These are phyloP conservation scores for Hydroisotoma schaefferi DNA, from an alignment of 2,888 invertebrate genomes.

Conservation along the genomic window DNA sequence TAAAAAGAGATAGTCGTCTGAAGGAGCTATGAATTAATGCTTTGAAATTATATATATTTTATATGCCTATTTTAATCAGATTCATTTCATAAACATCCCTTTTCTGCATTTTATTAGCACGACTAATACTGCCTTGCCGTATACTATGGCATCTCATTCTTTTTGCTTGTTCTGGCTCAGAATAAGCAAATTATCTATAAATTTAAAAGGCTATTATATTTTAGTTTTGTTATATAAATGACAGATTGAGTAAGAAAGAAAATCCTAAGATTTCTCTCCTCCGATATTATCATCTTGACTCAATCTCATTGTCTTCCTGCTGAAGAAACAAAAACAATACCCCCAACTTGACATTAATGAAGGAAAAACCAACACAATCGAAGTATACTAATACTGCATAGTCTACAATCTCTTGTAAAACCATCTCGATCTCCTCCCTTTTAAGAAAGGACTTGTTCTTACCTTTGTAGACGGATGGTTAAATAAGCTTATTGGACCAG, in stretches of 20 bases:
- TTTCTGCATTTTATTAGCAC: no score
- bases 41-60: no score
- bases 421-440: background rate
- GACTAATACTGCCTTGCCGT: no score
- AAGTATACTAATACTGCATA: no score
- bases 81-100: no score
- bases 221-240: background rate
- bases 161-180: no score
- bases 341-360: no score
- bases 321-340: background rate
- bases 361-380: background rate
- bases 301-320: conserved; percentile 4
- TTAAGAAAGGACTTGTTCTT: conserved; percentile 7
- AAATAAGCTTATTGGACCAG: conserved; percentile 34
- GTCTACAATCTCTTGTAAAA: background rate
- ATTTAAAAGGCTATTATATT: no score
- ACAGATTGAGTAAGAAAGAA: conserved; percentile 2
- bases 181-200: background rate
- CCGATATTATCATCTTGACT: background rate
- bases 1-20: no score
- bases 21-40: no score
- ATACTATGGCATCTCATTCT: no score
- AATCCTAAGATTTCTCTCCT: background rate
- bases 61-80: no score
- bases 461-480: conserved; percentile 47